phyloP scores from a whole-genome alignment of 2,113 vertebrate species.

The Salvelinus alpinus region DNA sequence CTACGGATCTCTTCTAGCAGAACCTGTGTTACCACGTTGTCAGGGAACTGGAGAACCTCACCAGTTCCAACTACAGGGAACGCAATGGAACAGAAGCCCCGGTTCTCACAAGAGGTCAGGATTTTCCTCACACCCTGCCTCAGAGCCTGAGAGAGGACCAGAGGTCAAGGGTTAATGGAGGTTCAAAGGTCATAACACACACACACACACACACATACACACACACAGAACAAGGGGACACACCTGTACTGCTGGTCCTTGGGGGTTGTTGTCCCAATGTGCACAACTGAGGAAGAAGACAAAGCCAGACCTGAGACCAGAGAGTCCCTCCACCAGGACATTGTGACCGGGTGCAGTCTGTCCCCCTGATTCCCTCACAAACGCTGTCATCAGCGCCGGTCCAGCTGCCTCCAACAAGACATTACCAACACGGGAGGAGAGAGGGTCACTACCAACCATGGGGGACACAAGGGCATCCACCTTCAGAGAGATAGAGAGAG shows the following conservation, averaged over 20 bases:
- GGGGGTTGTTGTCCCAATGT: constrained; percentile 41
- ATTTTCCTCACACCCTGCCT: constrained; percentile 30
- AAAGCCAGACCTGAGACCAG: constrained; percentile 19
- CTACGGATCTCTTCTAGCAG: constrained; percentile 49
- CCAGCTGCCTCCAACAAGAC: constrained; percentile 37
- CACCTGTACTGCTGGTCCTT: constrained; percentile 17
- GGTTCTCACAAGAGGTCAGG: constrained; percentile 39
- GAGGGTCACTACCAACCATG: constrained; percentile 42
- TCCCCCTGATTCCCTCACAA: constrained; percentile 19
- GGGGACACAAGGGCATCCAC: constrained; percentile 60
- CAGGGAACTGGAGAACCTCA: constrained; percentile 47
- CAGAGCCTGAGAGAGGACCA: constrained; percentile 47
- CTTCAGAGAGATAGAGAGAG: constrained; percentile 29
- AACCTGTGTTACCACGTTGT: constrained; percentile 29
- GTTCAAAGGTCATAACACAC: neutral
- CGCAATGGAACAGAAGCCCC: constrained; percentile 49
- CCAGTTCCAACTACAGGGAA: constrained; percentile 61
- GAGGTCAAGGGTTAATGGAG: neutral
- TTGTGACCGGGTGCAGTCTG: constrained; percentile 27
- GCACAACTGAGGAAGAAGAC: constrained; percentile 57
- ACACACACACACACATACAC: neutral
- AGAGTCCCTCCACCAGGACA: constrained; percentile 35
- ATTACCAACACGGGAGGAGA: constrained; percentile 47
- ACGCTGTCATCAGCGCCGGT: constrained; percentile 27
- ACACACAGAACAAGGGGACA: too few relatives aligned